Percentiles rank a stretch among this genome's conserved stretches.
phyloP scores from a whole-genome alignment of 2,113 vertebrate genomes.

The Rhynchomys soricoides region DNA sequence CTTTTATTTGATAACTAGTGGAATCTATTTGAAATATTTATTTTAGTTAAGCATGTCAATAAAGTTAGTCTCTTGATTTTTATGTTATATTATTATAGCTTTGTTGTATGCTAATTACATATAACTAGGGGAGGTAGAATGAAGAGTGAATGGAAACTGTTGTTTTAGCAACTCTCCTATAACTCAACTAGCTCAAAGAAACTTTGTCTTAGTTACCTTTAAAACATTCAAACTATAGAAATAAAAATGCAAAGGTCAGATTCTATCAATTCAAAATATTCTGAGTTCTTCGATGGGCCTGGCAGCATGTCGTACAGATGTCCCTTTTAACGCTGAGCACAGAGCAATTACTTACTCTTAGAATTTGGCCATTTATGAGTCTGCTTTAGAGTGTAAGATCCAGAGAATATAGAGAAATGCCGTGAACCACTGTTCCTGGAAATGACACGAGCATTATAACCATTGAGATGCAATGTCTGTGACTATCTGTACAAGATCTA shows the following conservation, averaged over 20 bases:
- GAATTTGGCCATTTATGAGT: background rate
- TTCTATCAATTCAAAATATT: background rate
- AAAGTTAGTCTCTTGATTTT: background rate
- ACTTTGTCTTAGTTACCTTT: background rate
- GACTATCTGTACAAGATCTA: background rate
- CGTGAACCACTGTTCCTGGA: background rate
- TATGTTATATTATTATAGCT: background rate
- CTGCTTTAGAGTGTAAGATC: background rate
- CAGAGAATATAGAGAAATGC: too few species aligned
- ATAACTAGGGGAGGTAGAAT: background rate
- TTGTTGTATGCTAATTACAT: background rate
- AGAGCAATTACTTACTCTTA: background rate
- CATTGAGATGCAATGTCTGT: too few species aligned
- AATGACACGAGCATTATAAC: background rate
- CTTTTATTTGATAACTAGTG: background rate
- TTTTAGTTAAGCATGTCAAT: background rate
- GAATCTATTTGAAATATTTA: background rate
- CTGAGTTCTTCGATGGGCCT: background rate
- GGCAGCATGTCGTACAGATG: too few species aligned
- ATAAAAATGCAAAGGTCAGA: background rate
- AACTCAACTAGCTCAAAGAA: background rate
- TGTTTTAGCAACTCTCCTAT: background rate
- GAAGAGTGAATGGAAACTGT: background rate
- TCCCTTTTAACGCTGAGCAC: background rate
- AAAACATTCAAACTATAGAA: background rate